Base-by-base conservation (phyloP, 1,140 invertebrate species). In the Drosophila miranda region DNA sequence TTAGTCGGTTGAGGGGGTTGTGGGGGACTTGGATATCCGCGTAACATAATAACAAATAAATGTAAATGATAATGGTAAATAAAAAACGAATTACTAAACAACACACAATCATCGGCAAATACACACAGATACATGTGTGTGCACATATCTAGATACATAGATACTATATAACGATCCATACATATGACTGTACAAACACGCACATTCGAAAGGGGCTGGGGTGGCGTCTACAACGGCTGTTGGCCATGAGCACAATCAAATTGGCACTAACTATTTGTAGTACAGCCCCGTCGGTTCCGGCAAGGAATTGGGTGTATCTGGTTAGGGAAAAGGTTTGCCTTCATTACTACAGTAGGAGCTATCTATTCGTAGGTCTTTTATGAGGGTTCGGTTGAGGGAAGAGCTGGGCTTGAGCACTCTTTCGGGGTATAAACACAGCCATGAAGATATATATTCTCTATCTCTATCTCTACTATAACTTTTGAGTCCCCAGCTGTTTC, bases 11-110 rank as follows among this genome's bases (percentile, higher is more conserved):
- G 48, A 41, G 43, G 9, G 56, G 16, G 19, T 38, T 38, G 53
- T 51, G 43, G 14, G 34, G 69, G 28, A 8, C 28, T 30, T 9
- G 34, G 30, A 49, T 46, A 21, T 28, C 38, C 42, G 56, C 55
- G 46, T 81, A 86, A 68, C 81, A 86, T 81, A 87, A 87, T 86
- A 86, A 87, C 81, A 86, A 86, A 86, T 87, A 86, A 86, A 86
- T 86, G 81, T 86, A 86, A 86, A 86, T 86, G 81, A 86, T 86
- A 86, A 86, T 87, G 76, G 81, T 87, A 86, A 86, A 86, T 86
- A 86, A 86, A 86, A 86, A 86, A 82, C 82, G 81, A 86, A 86
- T 86, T 86, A 87, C 82, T 78, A 86, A 86, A 86, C 78, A 86
- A 86, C 78, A 87, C 60, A 86, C 73, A 84, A 86, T 84, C 80